Base-by-base conservation (phyloP, 1,140 invertebrate genomes). In the Zaprionus capensis region DNA sequence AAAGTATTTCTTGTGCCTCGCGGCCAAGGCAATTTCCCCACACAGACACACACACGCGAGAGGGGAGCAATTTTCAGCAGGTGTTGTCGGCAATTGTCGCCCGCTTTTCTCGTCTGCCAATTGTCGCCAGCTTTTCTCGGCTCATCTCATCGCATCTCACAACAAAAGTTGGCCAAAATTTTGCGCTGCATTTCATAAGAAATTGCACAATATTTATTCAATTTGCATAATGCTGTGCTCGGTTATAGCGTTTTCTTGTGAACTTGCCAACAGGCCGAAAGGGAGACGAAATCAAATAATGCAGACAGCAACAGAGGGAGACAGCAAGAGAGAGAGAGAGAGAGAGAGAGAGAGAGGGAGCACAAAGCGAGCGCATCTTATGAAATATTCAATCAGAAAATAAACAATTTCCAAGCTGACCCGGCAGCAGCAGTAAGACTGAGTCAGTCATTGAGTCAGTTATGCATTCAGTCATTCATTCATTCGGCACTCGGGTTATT, bases 361-460 rank as follows among this genome's bases (percentile, higher is more conserved):
- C 46, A 51, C 20, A 51, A 51, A 20, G 22, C 46, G 5, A 17
- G 41, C n/a, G 41, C 20, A 73, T 53, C 58, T 78, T 82, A 82
- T 85, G 69, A 80, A 82, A 83, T 80, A 83, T 83, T 77, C 81
- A 84, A 77, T 83, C 73, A 82, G 46, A 11, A 73, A 76, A 73
- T 79, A 80, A 65, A 81, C 64, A 81, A 81, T 78, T 84, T 77
- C 28, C 17, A 41, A 80, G 46, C 41, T 44, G 41, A 15, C 36
- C 36, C 41, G n/a, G 26, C 26, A 28, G 26, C 26, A 28, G 28
- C n/a, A 46, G 46, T 44, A 69, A 76, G 78, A 56, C 20, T 51
- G 61, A 28, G 17, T 53, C 55, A 49, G 26, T 44, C 41, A 17
- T 7, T 44, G 53, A 72, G 41, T 44, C 41, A 17, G 41, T 46